Conservation (phyloP, 2,797 vertebrate species). For the Poeciliopsis turneri region DNA sequence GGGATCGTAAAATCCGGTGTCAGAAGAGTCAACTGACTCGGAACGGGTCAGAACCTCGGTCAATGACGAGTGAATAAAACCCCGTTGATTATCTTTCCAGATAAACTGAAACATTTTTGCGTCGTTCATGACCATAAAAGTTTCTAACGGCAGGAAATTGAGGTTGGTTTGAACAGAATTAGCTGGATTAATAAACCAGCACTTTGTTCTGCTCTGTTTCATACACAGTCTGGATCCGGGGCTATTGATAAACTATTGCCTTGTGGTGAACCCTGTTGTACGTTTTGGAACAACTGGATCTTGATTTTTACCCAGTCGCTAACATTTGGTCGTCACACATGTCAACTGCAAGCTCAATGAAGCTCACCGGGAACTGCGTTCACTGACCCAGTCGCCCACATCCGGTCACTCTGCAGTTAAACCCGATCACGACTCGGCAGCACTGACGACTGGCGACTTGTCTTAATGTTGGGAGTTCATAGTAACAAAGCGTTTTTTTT, state of each 20-base stretch:
- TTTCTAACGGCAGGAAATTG: background rate
- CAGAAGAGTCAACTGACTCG: background rate
- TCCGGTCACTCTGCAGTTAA: conserved; percentile 7
- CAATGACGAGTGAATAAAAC: background rate
- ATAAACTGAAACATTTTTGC: background rate
- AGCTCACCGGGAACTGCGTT: too few relatives aligned
- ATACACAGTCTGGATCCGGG: too few relatives aligned
- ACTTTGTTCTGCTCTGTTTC: too few relatives aligned
- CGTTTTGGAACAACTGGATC: too few relatives aligned
- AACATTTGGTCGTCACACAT: too few relatives aligned
- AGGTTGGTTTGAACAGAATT: background rate
- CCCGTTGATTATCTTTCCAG: background rate
- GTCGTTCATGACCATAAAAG: background rate
- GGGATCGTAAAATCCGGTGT: background rate
- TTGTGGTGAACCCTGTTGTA: too few relatives aligned
- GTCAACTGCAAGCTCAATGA: too few relatives aligned
- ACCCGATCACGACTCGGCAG: conserved; percentile 38
- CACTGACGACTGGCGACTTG: conserved; percentile 7
- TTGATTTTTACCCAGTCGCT: too few relatives aligned
- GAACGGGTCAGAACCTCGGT: background rate
- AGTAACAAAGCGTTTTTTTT: background rate
- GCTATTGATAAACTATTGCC: too few relatives aligned
- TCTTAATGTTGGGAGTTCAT: conserved; percentile 39
- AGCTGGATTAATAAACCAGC: too few relatives aligned
- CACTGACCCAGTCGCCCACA: background rate